Evolutionary conservation across 2,797 vertebrate species (phyloP).

Genomic region (Threskiornis aethiopicus): DNA sequence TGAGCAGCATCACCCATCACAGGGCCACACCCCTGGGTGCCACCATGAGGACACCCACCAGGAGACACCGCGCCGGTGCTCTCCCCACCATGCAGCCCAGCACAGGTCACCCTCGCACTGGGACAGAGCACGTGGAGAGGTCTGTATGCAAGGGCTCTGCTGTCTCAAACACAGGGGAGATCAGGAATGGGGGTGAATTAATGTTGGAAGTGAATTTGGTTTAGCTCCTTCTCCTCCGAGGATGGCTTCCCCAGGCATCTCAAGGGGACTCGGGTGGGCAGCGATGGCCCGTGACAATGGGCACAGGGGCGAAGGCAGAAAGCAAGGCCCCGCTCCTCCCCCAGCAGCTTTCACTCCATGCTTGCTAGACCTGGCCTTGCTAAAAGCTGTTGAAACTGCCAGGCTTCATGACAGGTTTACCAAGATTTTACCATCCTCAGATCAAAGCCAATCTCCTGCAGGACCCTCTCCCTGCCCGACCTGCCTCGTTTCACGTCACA

Average conservation of each 20-base stretch:
- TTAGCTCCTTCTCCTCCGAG: background rate
- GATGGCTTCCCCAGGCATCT: background rate
- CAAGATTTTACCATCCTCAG: background rate
- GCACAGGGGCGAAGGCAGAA: background rate
- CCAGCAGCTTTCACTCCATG: background rate
- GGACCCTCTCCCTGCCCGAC: background rate
- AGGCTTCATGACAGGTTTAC: background rate
- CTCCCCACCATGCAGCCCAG: background rate
- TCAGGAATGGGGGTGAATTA: background rate
- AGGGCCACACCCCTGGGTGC: background rate
- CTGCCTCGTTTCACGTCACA: background rate
- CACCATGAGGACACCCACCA: background rate
- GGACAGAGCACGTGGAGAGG: background rate
- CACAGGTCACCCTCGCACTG: background rate
- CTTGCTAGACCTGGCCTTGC: background rate
- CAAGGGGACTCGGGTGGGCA: background rate
- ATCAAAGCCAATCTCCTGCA: background rate
- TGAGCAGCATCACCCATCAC: background rate
- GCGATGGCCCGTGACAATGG: background rate
- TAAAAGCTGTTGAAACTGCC: background rate
- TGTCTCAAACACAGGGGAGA: background rate
- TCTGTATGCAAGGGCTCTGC: background rate
- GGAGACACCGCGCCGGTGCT: accelerated
- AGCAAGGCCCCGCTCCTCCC: background rate
- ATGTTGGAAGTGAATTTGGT: background rate